Base-by-base conservation (phyloP, 1,140 invertebrate genomes). In the Ditylenchus dipsaci region DNA sequence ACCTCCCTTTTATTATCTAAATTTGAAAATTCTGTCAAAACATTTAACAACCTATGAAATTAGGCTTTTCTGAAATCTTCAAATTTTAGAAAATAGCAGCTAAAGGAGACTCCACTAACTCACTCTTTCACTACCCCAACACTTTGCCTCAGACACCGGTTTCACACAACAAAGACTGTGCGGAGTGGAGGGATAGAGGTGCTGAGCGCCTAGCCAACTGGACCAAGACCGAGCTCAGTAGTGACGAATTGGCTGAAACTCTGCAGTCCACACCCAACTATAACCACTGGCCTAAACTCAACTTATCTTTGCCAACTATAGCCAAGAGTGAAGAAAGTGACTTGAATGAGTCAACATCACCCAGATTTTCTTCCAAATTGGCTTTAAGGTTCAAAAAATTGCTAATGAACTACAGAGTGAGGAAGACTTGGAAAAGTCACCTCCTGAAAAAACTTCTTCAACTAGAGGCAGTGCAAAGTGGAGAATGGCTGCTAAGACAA, bases 201-300 rank as follows among this genome's bases (percentile, higher is more conserved):
- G 78, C 72, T 8, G 78, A 80, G 56, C 61, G 79, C 38, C 67
- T 80, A 26, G 78, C 78, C 1, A 79, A 78, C 56, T 80, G 78
- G 78, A 62, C 71, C 8, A 57, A 65, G 45, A 65, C 69, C 23
- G 76, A 73, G 27, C 63, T 71, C n/a, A 69, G 63, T 45, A 63
- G 57, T 33, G 61, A 76, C 26, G 75, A 42, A 9, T 33, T 75
- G 53, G 49, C 49, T 7, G 23, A 26, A 19, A 53, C 49, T 19
- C 3, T 53, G 23, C n/a, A 53, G 23, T 53, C 49, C 8, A 7
- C 15, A 8, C 49, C 49, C 23, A 53, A 53, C 23, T n/a, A n/a
- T n/a, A n/a, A 11, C 43, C 3, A 53, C 23, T 53, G 49, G 49
- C 3, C 49, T 17, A 53, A 26, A 53, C 49, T 53, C 23, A 26